A percentile compares a stretch with the other conserved stretches of the same genome.
Evolutionary conservation across 2,113 vertebrate species (phyloP).

Genomic region (Erythrocebus patas): DNA sequence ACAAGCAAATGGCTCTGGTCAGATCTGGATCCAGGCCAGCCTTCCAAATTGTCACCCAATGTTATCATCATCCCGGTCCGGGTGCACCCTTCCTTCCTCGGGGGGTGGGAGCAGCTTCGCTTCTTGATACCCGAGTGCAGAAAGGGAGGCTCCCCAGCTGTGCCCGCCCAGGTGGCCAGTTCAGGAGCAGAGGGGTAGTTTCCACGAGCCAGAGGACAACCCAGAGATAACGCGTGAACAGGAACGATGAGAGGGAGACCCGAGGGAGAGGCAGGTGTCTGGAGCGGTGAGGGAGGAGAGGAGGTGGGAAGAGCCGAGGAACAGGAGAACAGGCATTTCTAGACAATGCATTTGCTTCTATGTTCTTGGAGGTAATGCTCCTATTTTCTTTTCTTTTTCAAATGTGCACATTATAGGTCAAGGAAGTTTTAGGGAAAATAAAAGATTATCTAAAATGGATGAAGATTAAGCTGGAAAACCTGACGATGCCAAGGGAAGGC

Average conservation of each 20-base stretch:
- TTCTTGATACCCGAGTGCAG: neutral
- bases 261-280: neutral
- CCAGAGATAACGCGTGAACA: accelerated
- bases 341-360: accelerated
- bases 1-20: accelerated
- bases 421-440: neutral
- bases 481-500: accelerated
- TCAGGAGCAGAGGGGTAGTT: neutral
- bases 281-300: neutral
- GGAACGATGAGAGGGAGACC: too few species aligned
- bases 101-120: accelerated
- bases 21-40: neutral
- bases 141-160: neutral
- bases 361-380: neutral
- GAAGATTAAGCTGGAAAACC: neutral
- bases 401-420: neutral
- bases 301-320: too few species aligned
- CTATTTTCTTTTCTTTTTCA: neutral
- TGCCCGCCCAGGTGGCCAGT: neutral
- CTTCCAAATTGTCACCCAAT: accelerated
- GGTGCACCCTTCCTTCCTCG: accelerated
- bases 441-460: neutral
- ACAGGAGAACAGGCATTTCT: neutral
- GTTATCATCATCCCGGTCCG: neutral
- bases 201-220: accelerated